Evolutionary conservation across 2,113 vertebrate genomes (phyloP).

Genomic region (Sinocyclocheilus grahami): DNA sequence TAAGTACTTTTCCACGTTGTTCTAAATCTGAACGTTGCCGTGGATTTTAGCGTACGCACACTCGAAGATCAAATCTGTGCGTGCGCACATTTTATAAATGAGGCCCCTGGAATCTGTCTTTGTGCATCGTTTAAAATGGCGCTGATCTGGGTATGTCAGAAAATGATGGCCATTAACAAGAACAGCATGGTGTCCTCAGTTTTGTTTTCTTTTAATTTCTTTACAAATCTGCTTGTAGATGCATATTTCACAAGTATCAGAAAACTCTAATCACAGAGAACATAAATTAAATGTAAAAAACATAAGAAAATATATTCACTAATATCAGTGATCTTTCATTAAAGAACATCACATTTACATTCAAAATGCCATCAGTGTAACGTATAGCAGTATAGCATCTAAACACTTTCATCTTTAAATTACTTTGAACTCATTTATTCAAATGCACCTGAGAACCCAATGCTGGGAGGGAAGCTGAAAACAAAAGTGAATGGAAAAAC

Average conservation of each 20-base stretch:
- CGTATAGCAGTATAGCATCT: no score
- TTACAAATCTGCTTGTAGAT: neutral
- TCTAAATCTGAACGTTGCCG: no score
- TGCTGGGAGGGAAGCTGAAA: no score
- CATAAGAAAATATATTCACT: slow-evolving; percentile 21
- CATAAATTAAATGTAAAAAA: slow-evolving; percentile 13
- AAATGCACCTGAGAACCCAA: neutral
- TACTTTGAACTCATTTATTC: neutral
- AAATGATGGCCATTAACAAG: neutral
- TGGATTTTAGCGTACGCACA: no score
- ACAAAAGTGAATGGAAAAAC: neutral
- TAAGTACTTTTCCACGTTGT: no score
- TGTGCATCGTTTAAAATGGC: neutral
- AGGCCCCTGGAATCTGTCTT: neutral
- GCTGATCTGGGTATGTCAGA: neutral
- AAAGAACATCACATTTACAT: slow-evolving; percentile 16
- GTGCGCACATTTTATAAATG: no score
- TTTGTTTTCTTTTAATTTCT: neutral
- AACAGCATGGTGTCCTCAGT: neutral
- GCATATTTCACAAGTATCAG: neutral
- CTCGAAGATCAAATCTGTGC: no score
- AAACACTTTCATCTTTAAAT: neutral
- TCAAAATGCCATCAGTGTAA: neutral
- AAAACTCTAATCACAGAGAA: neutral
- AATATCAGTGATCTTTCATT: neutral